Base-by-base conservation (phyloP, 2,797 vertebrate genomes). In the Danio kyathit region DNA sequence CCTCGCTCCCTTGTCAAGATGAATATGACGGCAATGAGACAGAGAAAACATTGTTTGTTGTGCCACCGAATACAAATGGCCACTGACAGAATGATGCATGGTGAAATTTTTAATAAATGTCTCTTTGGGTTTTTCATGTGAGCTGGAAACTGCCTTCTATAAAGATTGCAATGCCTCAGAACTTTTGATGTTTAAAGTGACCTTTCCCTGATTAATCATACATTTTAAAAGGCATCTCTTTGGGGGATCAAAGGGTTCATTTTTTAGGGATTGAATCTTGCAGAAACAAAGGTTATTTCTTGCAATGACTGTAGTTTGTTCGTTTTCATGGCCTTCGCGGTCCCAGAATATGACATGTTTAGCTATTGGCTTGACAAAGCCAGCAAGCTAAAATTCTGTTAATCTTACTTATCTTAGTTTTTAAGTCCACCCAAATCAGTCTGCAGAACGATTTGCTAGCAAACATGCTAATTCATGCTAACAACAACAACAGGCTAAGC, bases 21-120 rank as follows among this genome's bases (percentile, higher is more conserved):
- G 3, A 73, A 67, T 49, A 66, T 64, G 70, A 74, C 21, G 51
- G 60, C 10, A 52, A 60, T 61, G 43, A 69, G 64, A 63, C 12
- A 70, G 66, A 73, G 52, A 64, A 77, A 65, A 57, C 59, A 29
- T 29, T 51, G 21, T 44, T 51, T 69, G 8, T 14, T 70, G 19
- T 82, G 14, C 38, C 56, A 74, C 16, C 43, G 12, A 74, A 73
- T 74, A 64, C 61, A 79, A 67, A 83, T 79, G 67, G n/a, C n/a
- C 13, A 49, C 64, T 69, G 54, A 59, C 54, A 48, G 29, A 46
- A 19, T 54, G 49, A 40, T 40, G 29, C 29, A 40, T 66, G 19
- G 43, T 67, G 10, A 6, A 5, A 11, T 48, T 38, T 69, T 69
- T 52, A 54, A 77, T 65, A 9, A 60, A 40, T 48, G 12, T 78